Base-by-base conservation (phyloP, 1,140 invertebrate species). In the Venustaconcha ellipsiformis region DNA sequence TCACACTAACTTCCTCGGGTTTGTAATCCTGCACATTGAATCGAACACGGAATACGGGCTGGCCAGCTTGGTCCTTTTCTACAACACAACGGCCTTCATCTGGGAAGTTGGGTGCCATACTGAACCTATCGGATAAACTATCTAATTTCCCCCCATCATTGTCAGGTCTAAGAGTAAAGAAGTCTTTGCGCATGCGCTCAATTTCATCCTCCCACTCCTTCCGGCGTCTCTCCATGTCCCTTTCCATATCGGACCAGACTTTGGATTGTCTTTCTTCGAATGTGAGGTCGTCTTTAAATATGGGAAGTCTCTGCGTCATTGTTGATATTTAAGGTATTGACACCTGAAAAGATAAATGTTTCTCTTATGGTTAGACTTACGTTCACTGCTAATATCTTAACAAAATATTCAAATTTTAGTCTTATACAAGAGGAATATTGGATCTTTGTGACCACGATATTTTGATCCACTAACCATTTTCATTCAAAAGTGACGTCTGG, bases 121-220 rank as follows among this genome's bases (percentile, higher is more conserved):
- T 74, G 20, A 80, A 74, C 57, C 77, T 80, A 26, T 82, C 78
- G 68, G 76, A 80, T n/a, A 82, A 72, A 14, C 74, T 69, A 56
- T 81, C 80, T 18, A 80, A 71, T 59, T 81, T 81, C 1, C 78
- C 79, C 63, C 80, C 81, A 67, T 83, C 83, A 4, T 56, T 63
- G 60, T 70, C 75, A 4, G 88, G 88, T 71, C 83, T 84, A 55
- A 89, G 62, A 23, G 82, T 77, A 74, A 89, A 89, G 78, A 89
- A 89, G 69, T 88, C 88, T 65, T 81, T 85, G 76, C 88, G 82
- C 88, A 89, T 88, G 71, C 83, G 82, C 75, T 88, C 87, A 17
- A 89, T 88, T 67, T 89, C 88, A 15, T 83, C 80, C 75, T 89
- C 87, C 88, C 88, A 89, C 77, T 89, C 88, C 55, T 82, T 79